Base-by-base conservation (phyloP, 2,797 vertebrate genomes). In the Mallotus villosus region DNA sequence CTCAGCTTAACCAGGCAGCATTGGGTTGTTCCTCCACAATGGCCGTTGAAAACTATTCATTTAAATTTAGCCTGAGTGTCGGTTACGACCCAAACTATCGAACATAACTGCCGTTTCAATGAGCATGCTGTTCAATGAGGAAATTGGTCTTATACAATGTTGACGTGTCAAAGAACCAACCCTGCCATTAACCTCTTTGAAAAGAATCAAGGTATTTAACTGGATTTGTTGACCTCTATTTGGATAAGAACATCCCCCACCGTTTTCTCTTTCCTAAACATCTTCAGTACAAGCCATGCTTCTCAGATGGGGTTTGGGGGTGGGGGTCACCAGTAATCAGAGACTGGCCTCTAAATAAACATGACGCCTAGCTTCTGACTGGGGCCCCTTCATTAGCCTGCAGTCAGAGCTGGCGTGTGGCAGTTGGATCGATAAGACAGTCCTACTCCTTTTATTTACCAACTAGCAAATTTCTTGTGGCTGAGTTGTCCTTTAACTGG, bases 381-480 rank as follows among this genome's bases (percentile, higher is more conserved):
- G 53, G 84, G 86, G 91, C 90, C 84, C 89, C 85, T 89, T 92
- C 92, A 92, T 93, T 86, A 94, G 90, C 81, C 74, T 66, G 78
- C 84, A 80, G 80, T 86, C 88, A 89, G 84, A 85, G 86, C 69
- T 77, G 6, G 76, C 90, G 86, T 74, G 74, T 82, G 83, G 90
- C 85, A 86, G 84, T 25, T 80, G 86, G 91, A 93, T 94, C 94
- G 89, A 94, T 96, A 94, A 92, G 92, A 88, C 88, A 82, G 88
- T 90, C 90, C 74, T 73, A 81, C 92, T 91, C 82, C 74, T 88
- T 94, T 91, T 94, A 94, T 95, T 96, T 94, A 96, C 94, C 92
- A 94, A 93, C 91, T 88, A 89, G 90, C 92, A 81, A 90, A 91
- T 93, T 94, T 93, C 86, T 93, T 88, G 91, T 91, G 81, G 87